Base-by-base conservation (phyloP, 1,140 invertebrate species). In the Diorhabda sublineata region DNA sequence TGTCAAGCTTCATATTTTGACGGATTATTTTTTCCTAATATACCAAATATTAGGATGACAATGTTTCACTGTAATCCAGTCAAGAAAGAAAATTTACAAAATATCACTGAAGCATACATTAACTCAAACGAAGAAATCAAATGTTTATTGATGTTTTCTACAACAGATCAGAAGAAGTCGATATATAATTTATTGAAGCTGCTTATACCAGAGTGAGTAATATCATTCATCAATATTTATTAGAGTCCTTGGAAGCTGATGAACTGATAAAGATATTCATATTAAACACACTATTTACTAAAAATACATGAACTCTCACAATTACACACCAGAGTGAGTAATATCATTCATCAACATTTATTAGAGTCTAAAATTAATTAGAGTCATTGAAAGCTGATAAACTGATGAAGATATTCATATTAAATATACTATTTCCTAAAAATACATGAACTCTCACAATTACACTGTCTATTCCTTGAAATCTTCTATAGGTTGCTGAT, bases 121-220 rank as follows among this genome's bases (percentile, higher is more conserved):
- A 57, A 70, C 45, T 44, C 69, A 63, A 71, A 71, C 47, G 72
- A 77, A 47, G 69, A 69, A 58, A 58, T 68, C 4, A 75, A 73
- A 59, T 75, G 75, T 67, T 9, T 75, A 5, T 43, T 77, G 2
- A 58, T 77, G 26, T 75, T 77, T 61, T 65, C 57, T 45, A 71
- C 72, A 65, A 64, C 42, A n/a, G 66, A 70, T 57, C 44, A 71
- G 4, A 66, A 70, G 26, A 63, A 69, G 8, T 47, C 63, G 42
- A 42, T 76, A 44, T 68, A 70, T 58, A 67, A 61, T 58, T 67
- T 76, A 6, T 68, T 76, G 43, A 69, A 76, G 58, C 64, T 45
- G n/a, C 42, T 76, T 43, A 57, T 76, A 26, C 71, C 72, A 58
- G 69, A 76, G 75, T 76, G 65, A 74, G 73, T 65, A 52, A 52